These are phyloP conservation scores for Falco biarmicus DNA, from an alignment of 2,797 vertebrate genomes.

Conservation along the genomic window DNA sequence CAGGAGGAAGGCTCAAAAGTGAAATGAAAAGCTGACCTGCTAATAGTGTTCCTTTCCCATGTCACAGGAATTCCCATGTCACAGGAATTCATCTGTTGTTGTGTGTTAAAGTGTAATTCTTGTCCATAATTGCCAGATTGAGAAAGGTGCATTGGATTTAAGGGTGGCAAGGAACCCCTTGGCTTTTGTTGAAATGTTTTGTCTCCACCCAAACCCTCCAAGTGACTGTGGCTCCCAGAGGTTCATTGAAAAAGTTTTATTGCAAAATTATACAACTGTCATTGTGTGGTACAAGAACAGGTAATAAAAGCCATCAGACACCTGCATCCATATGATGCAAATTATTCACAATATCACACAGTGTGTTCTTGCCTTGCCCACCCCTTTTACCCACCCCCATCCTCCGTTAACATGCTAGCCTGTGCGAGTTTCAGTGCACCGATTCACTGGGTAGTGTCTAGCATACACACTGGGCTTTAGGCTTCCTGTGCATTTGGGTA, in stretches of 20 bases:
- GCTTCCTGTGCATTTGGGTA: background rate
- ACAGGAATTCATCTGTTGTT: background rate
- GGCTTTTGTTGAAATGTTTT: background rate
- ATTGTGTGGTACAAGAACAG: conserved; percentile 15
- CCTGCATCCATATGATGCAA: conserved; percentile 54
- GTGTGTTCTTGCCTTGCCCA: background rate
- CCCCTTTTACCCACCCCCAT: background rate
- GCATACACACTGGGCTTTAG: background rate
- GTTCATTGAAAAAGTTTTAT: conserved; percentile 70
- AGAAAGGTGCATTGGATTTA: background rate
- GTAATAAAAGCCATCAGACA: conserved; percentile 44
- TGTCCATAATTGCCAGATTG: background rate
- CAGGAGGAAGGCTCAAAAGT: background rate
- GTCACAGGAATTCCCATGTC: background rate
- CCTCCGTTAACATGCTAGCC: background rate
- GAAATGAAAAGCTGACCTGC: background rate
- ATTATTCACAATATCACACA: conserved; percentile 23
- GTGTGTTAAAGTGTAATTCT: background rate
- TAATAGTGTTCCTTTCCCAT: background rate
- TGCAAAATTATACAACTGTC: conserved; percentile 67
- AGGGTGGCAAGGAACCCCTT: background rate
- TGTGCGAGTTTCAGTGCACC: background rate
- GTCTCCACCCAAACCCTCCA: background rate
- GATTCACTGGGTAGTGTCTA: background rate
- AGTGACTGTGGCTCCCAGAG: background rate